Conservation (phyloP, 2,113 vertebrate genomes). For the Rhea pennata region DNA sequence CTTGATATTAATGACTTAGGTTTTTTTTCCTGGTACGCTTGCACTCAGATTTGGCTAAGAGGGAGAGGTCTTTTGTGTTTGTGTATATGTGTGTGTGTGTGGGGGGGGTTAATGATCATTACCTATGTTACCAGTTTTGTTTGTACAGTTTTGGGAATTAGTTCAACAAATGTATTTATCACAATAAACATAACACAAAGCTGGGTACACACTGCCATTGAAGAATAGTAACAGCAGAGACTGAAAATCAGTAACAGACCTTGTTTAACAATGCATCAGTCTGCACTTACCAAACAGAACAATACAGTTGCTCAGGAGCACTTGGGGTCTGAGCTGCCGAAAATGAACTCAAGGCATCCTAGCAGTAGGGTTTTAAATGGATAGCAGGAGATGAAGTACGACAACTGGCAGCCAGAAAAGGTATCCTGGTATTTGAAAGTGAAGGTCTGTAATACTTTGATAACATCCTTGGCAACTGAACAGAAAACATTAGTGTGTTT, state of each 20-base stretch:
- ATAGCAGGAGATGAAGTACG: background rate
- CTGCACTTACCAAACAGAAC: background rate
- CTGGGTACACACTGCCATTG: fast-evolving
- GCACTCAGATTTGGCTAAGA: background rate
- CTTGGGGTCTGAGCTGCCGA: background rate
- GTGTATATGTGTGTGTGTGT: background rate
- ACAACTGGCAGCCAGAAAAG: background rate
- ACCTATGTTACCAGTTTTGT: background rate
- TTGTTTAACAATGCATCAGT: background rate
- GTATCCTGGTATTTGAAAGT: background rate
- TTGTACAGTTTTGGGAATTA: background rate
- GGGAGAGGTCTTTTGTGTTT: too few species aligned
- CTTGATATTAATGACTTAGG: background rate
- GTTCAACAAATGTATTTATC: background rate
- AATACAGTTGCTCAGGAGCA: background rate
- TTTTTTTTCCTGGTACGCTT: background rate
- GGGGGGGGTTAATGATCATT: background rate
- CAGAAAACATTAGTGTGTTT: background rate
- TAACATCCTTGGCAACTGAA: background rate
- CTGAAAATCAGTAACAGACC: background rate
- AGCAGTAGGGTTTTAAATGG: background rate
- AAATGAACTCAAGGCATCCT: background rate
- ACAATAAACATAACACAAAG: background rate
- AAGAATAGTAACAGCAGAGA: background rate
- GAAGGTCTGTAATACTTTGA: background rate